These are phyloP conservation scores for Lipotes vexillifer DNA, from an alignment of 2,113 vertebrate species.

Conservation along the genomic window DNA sequence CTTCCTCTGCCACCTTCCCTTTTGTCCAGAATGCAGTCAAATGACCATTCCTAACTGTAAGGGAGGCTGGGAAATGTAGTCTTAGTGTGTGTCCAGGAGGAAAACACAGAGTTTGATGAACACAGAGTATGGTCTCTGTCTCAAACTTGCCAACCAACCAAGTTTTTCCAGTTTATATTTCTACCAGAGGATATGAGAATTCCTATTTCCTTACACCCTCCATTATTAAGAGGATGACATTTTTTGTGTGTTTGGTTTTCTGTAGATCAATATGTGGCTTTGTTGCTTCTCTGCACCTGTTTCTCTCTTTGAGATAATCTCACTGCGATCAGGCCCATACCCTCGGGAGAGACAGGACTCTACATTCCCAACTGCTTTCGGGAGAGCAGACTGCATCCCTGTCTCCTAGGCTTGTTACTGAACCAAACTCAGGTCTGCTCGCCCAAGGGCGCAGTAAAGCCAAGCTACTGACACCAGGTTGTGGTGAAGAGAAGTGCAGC, in stretches of 20 bases:
- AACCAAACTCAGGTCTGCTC: background rate
- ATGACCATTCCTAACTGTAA: background rate
- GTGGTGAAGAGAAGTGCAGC: background rate
- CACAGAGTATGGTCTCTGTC: background rate
- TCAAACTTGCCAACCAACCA: background rate
- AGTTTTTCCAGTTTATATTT: background rate
- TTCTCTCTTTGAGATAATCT: background rate
- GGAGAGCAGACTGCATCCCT: background rate
- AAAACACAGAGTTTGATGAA: background rate
- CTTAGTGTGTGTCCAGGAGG: background rate
- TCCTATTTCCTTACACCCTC: background rate
- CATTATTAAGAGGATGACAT: background rate
- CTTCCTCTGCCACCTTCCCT: background rate
- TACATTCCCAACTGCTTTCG: background rate
- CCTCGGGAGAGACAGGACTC: background rate
- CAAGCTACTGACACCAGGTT: background rate
- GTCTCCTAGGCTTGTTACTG: too few relatives aligned
- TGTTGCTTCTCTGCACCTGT: background rate
- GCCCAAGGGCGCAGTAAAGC: background rate
- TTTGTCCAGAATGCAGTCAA: background rate
- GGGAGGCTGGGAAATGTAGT: background rate
- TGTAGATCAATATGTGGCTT: background rate
- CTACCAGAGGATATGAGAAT: background rate
- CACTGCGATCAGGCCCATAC: background rate
- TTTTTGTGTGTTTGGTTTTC: background rate